phyloP scores from a whole-genome alignment of 2,888 invertebrate species.

The Nomada fucata region DNA sequence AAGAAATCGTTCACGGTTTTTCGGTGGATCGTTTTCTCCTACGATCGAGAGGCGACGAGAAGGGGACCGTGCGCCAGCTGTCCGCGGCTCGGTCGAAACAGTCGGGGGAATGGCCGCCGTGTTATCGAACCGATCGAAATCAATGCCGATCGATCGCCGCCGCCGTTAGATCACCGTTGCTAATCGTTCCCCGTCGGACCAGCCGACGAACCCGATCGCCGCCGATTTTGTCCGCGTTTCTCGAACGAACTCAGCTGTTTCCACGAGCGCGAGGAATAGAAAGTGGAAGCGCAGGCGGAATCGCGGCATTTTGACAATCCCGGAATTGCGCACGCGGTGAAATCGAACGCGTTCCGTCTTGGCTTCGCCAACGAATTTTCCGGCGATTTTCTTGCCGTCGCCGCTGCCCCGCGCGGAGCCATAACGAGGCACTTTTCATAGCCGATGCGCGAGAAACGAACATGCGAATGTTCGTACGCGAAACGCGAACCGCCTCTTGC shows the following conservation, averaged over 20 bases:
- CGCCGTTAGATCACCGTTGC: not conserved
- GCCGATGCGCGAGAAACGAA: not conserved
- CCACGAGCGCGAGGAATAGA: slow-evolving; percentile 33
- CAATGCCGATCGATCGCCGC: not conserved
- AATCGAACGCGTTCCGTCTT: slow-evolving; percentile 50
- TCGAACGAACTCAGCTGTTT: slow-evolving; percentile 23
- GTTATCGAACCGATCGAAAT: slow-evolving; percentile 20
- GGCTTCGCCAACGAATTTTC: not conserved
- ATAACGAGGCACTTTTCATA: not conserved
- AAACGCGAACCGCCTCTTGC: not conserved
- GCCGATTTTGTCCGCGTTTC: slow-evolving; percentile 10
- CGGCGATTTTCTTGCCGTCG: not conserved
- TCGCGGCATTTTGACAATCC: slow-evolving; percentile 57
- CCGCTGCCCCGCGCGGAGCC: not conserved
- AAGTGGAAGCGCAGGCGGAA: slow-evolving; percentile 34
- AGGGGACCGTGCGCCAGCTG: not conserved
- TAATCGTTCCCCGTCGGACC: not conserved
- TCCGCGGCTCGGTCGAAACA: not conserved
- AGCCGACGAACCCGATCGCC: not conserved
- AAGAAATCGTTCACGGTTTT: not conserved
- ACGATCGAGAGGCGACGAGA: not conserved
- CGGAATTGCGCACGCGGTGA: slow-evolving; percentile 47
- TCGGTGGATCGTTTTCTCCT: not conserved
- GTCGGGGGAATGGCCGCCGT: not conserved
- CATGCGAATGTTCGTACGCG: not conserved